Evolutionary conservation across 2,888 invertebrate species (phyloP), one percentile per base, ranked within the genome.

Genomic region (Desoria tigrina): DNA sequence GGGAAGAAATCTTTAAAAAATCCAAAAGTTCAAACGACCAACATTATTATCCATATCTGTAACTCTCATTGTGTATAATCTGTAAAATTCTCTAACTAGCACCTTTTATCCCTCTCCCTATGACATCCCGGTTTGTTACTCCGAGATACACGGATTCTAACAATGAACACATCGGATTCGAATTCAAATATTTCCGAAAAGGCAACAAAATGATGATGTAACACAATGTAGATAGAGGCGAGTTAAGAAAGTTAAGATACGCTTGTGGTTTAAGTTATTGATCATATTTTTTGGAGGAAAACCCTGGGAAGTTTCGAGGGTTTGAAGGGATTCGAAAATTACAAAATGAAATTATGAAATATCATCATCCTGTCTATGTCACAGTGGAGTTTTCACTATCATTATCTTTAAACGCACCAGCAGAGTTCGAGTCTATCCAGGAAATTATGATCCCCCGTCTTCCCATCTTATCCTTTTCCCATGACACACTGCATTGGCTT

Each of bases 331-430:
- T 18, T 3, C 11, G 7, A 51, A 23, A 45, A n/a, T 18, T 53
- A 54, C 21, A 53, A 61, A 62, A 62, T 62, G 62, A 62, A 62
- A 56, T 62, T 55, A 62, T 62, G 62, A 62, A 62, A 56, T 62
- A 62, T 62, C 62, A 62, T 62, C 62, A 45, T 45, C 49, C 55
- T 62, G 62, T 62, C 62, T 62, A 50, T 49, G 59, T 55, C 56
- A 55, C 55, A 62, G 42, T 56, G 49, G 55, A 55, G 62, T 42
- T 49, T 39, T 26, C 55, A 32, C 27, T 51, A 51, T 51, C 45
- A 45, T 45, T 45, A 45, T 45, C 45, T 45, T 16, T 45, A 45
- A 45, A 45, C 16, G 21, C 21, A 45, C 45, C 45, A 45, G 45
- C 21, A 6, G 9, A 39, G 4, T n/a, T 45, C 45, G 21, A 45